Conservation (phyloP, 1,140 invertebrate genomes). For the Phymastichus coffea region DNA sequence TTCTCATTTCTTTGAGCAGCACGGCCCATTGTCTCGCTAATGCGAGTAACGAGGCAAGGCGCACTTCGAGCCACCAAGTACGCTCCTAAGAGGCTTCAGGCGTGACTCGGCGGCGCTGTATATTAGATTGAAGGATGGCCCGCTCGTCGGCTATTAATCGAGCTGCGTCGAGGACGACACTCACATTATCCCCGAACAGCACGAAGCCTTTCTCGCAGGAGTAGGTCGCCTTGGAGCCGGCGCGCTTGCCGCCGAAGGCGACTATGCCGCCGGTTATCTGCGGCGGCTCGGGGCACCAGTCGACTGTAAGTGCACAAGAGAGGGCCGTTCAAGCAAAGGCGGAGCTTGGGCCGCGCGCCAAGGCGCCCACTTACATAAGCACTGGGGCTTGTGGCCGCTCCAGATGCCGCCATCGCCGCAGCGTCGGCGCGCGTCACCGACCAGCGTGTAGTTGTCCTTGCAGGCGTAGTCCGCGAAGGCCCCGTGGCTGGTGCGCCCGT, state of each 20-base stretch:
- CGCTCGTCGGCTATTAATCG: too few species aligned
- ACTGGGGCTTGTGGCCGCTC: conserved; percentile 76
- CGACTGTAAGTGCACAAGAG: conserved; percentile 55
- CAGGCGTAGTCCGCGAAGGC: conserved; percentile 76
- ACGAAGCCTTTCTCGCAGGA: conserved; percentile 82
- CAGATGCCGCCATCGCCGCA: conserved; percentile 80
- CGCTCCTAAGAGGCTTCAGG: too few species aligned
- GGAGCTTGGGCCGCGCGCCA: neutral
- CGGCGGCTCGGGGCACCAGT: conserved; percentile 82
- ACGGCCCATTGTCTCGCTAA: conserved; percentile 7
- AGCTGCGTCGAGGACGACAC: conserved; percentile 30
- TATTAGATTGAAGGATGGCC: neutral
- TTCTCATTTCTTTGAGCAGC: neutral
- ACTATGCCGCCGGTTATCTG: conserved; percentile 74
- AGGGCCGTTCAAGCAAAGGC: neutral
- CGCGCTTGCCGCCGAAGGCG: conserved; percentile 66
- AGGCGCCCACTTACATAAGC: conserved; percentile 64
- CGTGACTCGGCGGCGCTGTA: too few species aligned
- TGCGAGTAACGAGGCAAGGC: neutral
- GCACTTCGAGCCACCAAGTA: too few species aligned
- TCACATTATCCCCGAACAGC: conserved; percentile 76
- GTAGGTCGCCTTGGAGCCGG: conserved; percentile 77
- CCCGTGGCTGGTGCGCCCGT: conserved; percentile 74
- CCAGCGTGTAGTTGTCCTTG: conserved; percentile 80
- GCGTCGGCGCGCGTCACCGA: conserved; percentile 70